phyloP scores from a whole-genome alignment of 35 echinoderm and acorn worm genomes.

The Eucidaris tribuloides region DNA sequence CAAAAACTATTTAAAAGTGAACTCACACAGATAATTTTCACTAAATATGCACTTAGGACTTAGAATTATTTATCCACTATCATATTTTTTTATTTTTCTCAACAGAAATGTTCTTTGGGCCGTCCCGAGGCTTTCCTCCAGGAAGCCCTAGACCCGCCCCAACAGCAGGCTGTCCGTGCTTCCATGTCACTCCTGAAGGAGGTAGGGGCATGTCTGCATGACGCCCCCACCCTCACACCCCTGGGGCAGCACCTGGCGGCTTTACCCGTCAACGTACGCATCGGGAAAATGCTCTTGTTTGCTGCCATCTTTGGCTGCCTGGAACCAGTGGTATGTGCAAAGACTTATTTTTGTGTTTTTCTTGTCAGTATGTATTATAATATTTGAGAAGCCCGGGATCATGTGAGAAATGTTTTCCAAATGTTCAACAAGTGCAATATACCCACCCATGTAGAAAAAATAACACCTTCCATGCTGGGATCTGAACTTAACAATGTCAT shows the following conservation, averaged over 20 bases:
- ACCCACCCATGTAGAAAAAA: too few relatives aligned
- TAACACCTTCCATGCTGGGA: too few relatives aligned
- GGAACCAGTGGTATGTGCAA: slow-evolving; percentile 83
- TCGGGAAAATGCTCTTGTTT: slow-evolving; percentile 93
- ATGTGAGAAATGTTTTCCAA: too few relatives aligned
- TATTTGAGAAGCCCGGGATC: too few relatives aligned
- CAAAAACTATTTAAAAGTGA: too few relatives aligned
- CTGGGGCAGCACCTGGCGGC: slow-evolving; percentile 88
- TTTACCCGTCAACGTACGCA: slow-evolving; percentile 85
- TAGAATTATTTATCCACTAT: too few relatives aligned
- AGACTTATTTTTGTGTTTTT: too few relatives aligned
- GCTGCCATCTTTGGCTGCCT: slow-evolving; percentile 92
- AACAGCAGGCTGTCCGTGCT: slow-evolving; percentile 33
- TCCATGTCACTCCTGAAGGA: slow-evolving; percentile 78
- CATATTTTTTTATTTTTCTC: background rate
- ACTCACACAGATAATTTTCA: too few relatives aligned
- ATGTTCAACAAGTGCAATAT: too few relatives aligned
- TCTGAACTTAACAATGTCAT: too few relatives aligned
- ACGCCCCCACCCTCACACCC: slow-evolving; percentile 70
- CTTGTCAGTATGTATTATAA: too few relatives aligned
- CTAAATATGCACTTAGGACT: too few relatives aligned
- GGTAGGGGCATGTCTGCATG: slow-evolving; percentile 73
- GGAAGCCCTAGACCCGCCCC: slow-evolving; percentile 78
- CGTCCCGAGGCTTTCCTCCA: slow-evolving; percentile 73
- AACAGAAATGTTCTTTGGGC: slow-evolving; percentile 84